Evolutionary conservation across 2,113 vertebrate genomes (phyloP).

Genomic region (Mionectes macconnelli): DNA sequence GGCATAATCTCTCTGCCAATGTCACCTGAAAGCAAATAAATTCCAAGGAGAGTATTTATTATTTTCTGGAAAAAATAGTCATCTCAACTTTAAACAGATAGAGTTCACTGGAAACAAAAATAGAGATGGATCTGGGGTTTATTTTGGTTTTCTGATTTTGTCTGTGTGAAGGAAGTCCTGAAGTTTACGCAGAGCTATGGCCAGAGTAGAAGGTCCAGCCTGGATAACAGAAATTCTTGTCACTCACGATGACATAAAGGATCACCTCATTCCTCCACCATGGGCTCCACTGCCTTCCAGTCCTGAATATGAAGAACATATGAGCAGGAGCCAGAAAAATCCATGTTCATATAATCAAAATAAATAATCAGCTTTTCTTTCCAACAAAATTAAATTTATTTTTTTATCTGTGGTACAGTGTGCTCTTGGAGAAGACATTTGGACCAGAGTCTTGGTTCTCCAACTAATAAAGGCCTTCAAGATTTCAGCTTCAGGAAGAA

Average conservation of each 20-base stretch:
- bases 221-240: slow-evolving; percentile 39
- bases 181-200: slow-evolving; percentile 40
- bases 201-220: slow-evolving; percentile 53
- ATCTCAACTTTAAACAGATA: neutral
- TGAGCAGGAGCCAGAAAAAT: neutral
- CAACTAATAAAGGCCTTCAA: neutral
- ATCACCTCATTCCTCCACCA: neutral
- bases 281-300: neutral
- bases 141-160: slow-evolving; percentile 21
- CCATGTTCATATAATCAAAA: neutral
- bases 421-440: neutral
- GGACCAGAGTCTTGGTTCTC: neutral
- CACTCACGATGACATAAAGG: neutral
- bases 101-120: slow-evolving; percentile 30
- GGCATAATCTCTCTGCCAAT: neutral
- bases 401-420: neutral
- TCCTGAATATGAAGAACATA: neutral
- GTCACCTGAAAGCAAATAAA: slow-evolving; percentile 47
- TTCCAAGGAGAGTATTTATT: slow-evolving; percentile 49
- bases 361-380: neutral
- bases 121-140: neutral
- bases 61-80: neutral
- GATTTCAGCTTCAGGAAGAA: neutral
- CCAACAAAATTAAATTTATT: neutral
- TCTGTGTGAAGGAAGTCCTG: slow-evolving; percentile 4